These are phyloP conservation scores for Elephantulus edwardii DNA, from an alignment of 2,113 vertebrate genomes.

Conservation along the genomic window DNA sequence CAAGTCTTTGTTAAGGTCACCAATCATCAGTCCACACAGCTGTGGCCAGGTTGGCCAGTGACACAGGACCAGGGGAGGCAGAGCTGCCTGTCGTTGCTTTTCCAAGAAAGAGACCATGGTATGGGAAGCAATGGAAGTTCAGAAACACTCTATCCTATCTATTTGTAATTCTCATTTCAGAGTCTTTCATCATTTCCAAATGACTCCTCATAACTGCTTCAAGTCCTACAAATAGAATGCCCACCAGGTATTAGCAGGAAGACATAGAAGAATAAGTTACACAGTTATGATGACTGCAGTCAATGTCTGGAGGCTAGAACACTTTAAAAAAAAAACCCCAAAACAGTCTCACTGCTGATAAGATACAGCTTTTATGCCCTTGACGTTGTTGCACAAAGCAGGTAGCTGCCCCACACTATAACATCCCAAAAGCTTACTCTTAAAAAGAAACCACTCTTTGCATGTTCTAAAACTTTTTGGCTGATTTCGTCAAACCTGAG, in stretches of 20 bases:
- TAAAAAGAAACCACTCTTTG: background rate
- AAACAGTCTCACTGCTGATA: background rate
- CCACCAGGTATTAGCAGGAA: background rate
- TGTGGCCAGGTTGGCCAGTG: background rate
- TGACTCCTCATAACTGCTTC: background rate
- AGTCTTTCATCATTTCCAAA: background rate
- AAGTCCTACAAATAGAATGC: background rate
- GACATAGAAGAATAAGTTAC: background rate
- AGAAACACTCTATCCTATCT: background rate
- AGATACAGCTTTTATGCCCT: conserved; percentile 1
- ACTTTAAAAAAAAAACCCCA: background rate
- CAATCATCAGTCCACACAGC: background rate
- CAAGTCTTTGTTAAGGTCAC: background rate
- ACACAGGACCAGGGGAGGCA: background rate
- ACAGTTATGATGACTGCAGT: background rate
- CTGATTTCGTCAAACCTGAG: background rate
- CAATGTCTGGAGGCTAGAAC: background rate
- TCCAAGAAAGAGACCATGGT: background rate
- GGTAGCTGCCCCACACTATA: background rate
- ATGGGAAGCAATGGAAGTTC: background rate
- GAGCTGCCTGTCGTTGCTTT: background rate
- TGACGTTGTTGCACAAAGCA: background rate
- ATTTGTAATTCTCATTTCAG: background rate
- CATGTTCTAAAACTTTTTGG: background rate
- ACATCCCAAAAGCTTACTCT: conserved; percentile 30